Conservation (phyloP, 2,113 vertebrate genomes). For the Bos taurus region DNA sequence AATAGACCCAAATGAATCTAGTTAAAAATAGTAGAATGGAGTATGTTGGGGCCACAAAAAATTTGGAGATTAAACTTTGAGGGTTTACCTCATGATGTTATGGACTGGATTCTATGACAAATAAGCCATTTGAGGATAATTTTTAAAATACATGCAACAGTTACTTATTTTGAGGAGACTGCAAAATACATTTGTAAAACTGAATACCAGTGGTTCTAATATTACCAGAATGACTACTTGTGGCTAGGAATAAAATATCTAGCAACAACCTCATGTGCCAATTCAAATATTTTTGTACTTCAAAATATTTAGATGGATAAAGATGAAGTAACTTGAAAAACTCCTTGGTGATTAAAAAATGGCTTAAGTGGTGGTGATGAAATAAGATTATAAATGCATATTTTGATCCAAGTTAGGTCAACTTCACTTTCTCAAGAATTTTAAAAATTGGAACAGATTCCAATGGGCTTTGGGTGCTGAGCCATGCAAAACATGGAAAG, state of each 20-base stretch:
- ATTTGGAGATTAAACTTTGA: not conserved
- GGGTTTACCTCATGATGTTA: not conserved
- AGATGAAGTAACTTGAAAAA: not conserved
- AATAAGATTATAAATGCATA: not conserved
- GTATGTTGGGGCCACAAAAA: not conserved
- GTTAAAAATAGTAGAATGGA: not conserved
- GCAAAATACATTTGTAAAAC: not conserved
- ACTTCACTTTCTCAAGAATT: not conserved
- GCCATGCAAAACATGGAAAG: not conserved
- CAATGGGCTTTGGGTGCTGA: not conserved
- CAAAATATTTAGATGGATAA: not conserved
- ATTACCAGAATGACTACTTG: not conserved
- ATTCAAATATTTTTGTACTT: not conserved
- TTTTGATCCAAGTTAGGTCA: not conserved
- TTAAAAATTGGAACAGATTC: not conserved
- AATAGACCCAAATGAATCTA: not conserved
- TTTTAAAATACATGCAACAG: not conserved
- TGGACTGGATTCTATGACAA: not conserved
- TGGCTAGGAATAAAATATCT: not conserved
- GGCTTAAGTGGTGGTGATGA: not conserved
- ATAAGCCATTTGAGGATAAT: not conserved
- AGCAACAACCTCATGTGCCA: not conserved
- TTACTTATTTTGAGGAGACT: not conserved
- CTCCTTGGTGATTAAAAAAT: not conserved
- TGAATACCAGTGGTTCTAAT: not conserved